These are phyloP conservation scores for Trachelus stipa DNA, from an alignment of 2,888 invertebrate species.

Conservation along the genomic window DNA sequence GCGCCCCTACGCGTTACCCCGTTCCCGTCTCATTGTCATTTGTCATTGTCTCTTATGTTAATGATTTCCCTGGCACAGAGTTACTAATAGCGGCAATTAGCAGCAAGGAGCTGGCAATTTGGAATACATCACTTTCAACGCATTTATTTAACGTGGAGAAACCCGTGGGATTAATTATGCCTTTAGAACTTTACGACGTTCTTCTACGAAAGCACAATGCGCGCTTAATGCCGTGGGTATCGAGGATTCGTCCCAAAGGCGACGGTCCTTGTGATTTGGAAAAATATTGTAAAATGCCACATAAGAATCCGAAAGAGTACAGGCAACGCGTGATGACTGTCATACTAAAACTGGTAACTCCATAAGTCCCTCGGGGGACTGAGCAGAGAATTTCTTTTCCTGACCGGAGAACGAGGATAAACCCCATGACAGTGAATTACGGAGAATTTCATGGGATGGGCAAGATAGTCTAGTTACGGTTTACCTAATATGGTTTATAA, in stretches of 20 bases:
- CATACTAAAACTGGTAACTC: not conserved
- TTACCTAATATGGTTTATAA: constrained; percentile 13
- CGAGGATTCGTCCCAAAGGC: not conserved
- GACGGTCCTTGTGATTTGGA: not conserved
- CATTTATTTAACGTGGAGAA: constrained; percentile 19
- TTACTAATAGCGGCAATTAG: constrained; percentile 52
- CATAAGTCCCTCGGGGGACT: not conserved
- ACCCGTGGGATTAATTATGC: not conserved
- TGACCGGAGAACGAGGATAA: not conserved
- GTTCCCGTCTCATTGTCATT: constrained; percentile 44
- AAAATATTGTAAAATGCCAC: not conserved
- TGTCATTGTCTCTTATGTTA: constrained; percentile 51
- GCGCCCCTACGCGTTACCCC: not conserved
- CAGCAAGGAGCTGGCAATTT: constrained; percentile 41
- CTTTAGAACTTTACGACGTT: not conserved
- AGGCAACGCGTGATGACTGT: not conserved
- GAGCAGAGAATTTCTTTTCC: not conserved
- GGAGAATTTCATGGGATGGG: not conserved
- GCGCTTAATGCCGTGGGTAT: not conserved
- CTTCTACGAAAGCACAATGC: not conserved
- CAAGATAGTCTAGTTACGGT: constrained; percentile 2
- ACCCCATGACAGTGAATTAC: not conserved
- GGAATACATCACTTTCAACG: constrained; percentile 51
- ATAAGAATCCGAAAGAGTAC: not conserved
- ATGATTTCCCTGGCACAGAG: constrained; percentile 37